Percentiles rank a stretch among this genome's conserved stretches.
phyloP scores from a whole-genome alignment of 2,888 invertebrate genomes.

The Dicyrtomina minuta region DNA sequence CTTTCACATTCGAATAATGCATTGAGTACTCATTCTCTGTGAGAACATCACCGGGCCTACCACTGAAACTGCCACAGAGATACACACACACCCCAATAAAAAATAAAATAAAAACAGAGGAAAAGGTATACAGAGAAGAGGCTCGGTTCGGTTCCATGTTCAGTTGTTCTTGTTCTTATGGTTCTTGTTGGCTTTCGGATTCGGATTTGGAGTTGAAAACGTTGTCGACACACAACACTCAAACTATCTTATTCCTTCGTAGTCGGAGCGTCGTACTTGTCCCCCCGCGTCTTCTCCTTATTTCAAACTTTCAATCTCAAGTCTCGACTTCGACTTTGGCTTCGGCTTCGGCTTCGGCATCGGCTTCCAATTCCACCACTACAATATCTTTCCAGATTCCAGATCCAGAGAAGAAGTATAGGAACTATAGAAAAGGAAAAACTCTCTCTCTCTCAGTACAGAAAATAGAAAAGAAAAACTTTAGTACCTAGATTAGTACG shows the following conservation, averaged over 20 bases:
- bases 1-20: constrained; percentile 8
- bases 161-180: too few species aligned
- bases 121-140: background rate
- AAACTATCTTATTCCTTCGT: constrained; percentile 15
- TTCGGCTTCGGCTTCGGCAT: too few species aligned
- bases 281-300: background rate
- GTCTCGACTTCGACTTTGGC: background rate
- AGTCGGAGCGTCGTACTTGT: background rate
- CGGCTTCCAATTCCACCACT: background rate
- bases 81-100: too few species aligned
- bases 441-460: constrained; percentile 22
- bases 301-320: constrained; percentile 17
- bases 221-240: constrained; percentile 3
- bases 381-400: background rate
- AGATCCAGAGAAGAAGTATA: background rate
- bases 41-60: too few species aligned
- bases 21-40: too few species aligned
- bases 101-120: background rate
- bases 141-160: background rate
- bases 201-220: constrained; percentile 2
- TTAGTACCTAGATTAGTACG: constrained; percentile 28
- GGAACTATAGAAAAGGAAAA: constrained; percentile 12
- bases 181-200: too few species aligned
- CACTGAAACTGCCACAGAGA: too few species aligned
- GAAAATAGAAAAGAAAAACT: constrained; percentile 26